Evolutionary conservation across 2,888 invertebrate species (phyloP), one percentile per base, ranked within the genome.

Genomic region (Ectemnius continuus): DNA sequence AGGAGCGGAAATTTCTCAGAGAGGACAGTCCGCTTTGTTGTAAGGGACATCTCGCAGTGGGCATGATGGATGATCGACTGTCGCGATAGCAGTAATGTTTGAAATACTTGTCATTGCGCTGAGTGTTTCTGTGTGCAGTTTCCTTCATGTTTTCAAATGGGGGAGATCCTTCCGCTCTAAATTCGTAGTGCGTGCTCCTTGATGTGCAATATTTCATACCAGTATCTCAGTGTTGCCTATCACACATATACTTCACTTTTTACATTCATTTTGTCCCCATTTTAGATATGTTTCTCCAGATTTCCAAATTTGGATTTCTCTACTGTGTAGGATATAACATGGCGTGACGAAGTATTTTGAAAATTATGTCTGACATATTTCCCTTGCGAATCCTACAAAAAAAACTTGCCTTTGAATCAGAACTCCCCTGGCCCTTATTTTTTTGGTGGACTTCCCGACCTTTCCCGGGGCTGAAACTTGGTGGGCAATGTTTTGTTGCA

Each of bases 31-130:
- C 23, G 67, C 45, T 36, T 45, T 14, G 36, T 52, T 52, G n/a
- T 36, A 16, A 52, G n/a, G 52, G 52, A 36, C 36, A 8, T 52
- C 36, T 36, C 57, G 57, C 57, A 4, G 8, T 16, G 4, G 47
- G 16, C 16, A 52, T 16, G 11, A n/a, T 47, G 52, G 52, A 52
- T 52, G n/a, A 52, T 13, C n/a, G 16, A 52, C n/a, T 16, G n/a
- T 16, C 52, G 52, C 52, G 52, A 52, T 52, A 16, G 5, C 52
- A 16, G 52, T 52, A 52, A 52, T 52, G 52, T 52, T 52, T 52
- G 52, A 5, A 52, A 52, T 52, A 14, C n/a, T 5, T 52, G 52
- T 52, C 16, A 14, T 52, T 16, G 52, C 14, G 14, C 13, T 16
- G 52, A 14, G 16, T 52, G 16, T 16, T 47, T 52, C 16, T 16